Base-by-base conservation (phyloP, 2,888 invertebrate genomes). In the Therioaphis trifolii region DNA sequence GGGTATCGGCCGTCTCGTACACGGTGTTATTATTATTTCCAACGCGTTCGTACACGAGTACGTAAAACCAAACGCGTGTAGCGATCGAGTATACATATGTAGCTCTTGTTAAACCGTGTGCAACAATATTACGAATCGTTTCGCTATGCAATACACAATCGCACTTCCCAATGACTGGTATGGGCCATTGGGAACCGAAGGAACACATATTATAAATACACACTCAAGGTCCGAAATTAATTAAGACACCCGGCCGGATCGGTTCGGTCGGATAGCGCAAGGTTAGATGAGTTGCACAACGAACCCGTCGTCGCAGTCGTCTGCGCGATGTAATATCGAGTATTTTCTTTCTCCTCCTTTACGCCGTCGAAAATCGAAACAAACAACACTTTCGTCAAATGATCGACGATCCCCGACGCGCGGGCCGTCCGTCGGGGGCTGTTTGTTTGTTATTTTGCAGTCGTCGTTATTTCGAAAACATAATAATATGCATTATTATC, bases 151-250 rank as follows among this genome's bases (percentile, higher is more conserved):
- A 40, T 9, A 12, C 27, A 27, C n/a, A 49, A 27, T 14, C 18
- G 58, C n/a, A n/a, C 11, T 35, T 74, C 40, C 55, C 18, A 27
- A 29, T n/a, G 40, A 21, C 21, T 21, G 58, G 5, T 24, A n/a
- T 61, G n/a, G 46, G 43, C n/a, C 72, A 12, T 49, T 29, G 49
- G 24, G 11, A 35, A 52, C 27, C 43, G n/a, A 43, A 27, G 40
- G 21, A 74, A 4, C 9, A 46, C 14, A 1, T n/a, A n/a, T n/a
- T n/a, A n/a, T n/a, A n/a, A n/a, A 18, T 12, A n/a, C 4, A 18
- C n/a, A 11, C 71, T 55, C 71, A 80, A 80, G 71, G 71, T 71
- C 43, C 43, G 58, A 71, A 61, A 46, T 80, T 40, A 80, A 80
- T 80, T 80, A 46, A 71, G 58, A 79, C 79, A 49, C 68, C 52